Evolutionary conservation across 2,888 invertebrate genomes (phyloP).

Genomic region (Ennomos erosarius): DNA sequence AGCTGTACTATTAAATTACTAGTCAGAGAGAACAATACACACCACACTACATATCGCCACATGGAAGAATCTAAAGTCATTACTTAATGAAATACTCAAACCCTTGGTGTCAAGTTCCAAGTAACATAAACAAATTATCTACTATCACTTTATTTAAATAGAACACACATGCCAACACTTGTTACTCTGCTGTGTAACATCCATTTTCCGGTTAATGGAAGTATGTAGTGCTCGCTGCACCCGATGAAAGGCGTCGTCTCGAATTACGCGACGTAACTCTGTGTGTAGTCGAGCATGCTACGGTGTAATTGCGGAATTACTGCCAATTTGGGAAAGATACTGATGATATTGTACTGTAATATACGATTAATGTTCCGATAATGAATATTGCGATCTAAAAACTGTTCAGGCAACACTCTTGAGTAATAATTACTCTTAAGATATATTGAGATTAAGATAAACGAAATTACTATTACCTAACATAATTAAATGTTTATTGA

Average conservation of each 20-base stretch:
- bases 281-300: constrained; percentile 56
- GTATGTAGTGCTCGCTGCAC: constrained; percentile 56
- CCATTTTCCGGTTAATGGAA: constrained; percentile 58
- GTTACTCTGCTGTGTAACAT: constrained; percentile 49
- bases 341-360: constrained; percentile 38
- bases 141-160: too few relatives aligned
- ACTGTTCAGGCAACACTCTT: not conserved
- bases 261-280: constrained; percentile 59
- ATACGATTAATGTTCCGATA: constrained; percentile 30
- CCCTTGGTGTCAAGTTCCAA: too few relatives aligned
- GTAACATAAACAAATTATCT: too few relatives aligned
- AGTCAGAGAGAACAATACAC: too few relatives aligned
- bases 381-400: constrained; percentile 19
- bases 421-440: not conserved
- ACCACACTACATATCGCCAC: too few relatives aligned
- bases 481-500: too few relatives aligned
- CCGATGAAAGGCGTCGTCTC: constrained; percentile 59
- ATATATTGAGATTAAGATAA: too few relatives aligned
- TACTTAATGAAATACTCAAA: too few relatives aligned
- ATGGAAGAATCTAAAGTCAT: too few relatives aligned
- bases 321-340: constrained; percentile 53
- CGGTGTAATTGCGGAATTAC: constrained; percentile 68
- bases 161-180: constrained; percentile 3
- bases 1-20: too few relatives aligned
- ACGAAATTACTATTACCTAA: too few relatives aligned